Conservation (phyloP, 1,140 invertebrate species). For the Chymomyza costata region DNA sequence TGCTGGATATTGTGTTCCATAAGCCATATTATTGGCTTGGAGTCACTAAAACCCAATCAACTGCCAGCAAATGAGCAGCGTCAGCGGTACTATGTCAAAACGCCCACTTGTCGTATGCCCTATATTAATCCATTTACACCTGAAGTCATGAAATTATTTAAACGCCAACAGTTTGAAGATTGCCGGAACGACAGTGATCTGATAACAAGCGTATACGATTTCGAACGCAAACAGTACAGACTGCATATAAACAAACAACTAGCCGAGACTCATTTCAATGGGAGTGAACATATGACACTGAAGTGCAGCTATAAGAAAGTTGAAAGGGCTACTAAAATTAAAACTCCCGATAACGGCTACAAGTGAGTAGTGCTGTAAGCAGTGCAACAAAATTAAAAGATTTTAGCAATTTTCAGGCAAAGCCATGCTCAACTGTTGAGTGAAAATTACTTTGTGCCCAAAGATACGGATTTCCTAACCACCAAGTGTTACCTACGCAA, state of each 20-base stretch:
- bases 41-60: no score
- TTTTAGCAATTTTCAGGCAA: no score
- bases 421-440: no score
- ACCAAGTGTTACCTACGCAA: constrained; percentile 18
- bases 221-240: constrained; percentile 17
- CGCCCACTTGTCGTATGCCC: no score
- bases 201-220: constrained; percentile 26
- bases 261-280: constrained; percentile 1
- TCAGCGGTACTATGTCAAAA: no score
- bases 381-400: no score
- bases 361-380: no score
- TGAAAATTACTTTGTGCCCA: constrained; percentile 8
- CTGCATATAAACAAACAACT: constrained; percentile 21
- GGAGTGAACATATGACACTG: constrained; percentile 8
- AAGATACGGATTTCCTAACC: constrained; percentile 6
- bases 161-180: not conserved
- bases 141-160: not conserved
- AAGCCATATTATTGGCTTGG: no score
- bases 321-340: not conserved
- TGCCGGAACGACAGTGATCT: constrained; percentile 22
- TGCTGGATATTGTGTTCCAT: no score
- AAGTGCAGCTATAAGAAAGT: constrained; percentile 19
- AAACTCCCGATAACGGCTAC: not conserved
- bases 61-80: no score
- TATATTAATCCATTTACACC: no score